These are phyloP conservation scores for Chionis minor DNA, from an alignment of 2,113 vertebrate species.

Conservation along the genomic window DNA sequence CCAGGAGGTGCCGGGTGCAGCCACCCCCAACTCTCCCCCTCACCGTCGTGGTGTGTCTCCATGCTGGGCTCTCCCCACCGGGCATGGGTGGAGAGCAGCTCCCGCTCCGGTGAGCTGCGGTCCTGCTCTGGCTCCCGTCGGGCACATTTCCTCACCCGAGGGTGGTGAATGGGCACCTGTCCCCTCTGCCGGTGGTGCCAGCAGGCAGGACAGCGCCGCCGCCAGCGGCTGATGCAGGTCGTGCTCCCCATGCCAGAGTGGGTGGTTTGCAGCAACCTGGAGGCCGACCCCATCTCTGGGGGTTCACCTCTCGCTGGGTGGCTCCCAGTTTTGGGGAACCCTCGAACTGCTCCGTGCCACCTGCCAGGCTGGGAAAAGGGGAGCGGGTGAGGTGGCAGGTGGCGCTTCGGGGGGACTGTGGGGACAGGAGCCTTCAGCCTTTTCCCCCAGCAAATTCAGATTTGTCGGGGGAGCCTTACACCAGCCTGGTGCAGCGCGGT, in stretches of 20 bases:
- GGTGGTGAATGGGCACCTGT: accelerated
- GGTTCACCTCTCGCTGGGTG: not conserved
- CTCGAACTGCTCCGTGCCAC: not conserved
- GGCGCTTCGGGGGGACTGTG: accelerated
- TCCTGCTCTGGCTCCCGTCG: not conserved
- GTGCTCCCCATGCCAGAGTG: accelerated
- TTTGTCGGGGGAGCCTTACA: not conserved
- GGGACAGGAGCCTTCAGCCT: not conserved
- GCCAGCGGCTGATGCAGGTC: not conserved
- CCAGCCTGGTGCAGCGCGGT: accelerated
- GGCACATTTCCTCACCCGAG: accelerated
- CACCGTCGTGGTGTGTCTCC: accelerated
- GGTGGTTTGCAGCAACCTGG: not conserved
- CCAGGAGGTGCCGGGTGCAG: not conserved
- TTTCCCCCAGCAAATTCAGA: accelerated
- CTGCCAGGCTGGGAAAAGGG: not conserved
- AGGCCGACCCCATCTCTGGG: not conserved
- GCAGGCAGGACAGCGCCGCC: accelerated
- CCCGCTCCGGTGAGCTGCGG: not conserved
- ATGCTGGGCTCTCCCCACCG: no score
- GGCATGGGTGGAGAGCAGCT: not conserved
- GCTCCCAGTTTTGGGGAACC: not conserved
- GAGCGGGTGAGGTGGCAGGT: accelerated
- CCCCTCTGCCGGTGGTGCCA: accelerated
- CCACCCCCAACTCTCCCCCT: accelerated